Percentiles rank a stretch among this genome's conserved stretches.
Evolutionary conservation across 1,140 invertebrate genomes (phyloP).

Genomic region (Microplitis demolitor): DNA sequence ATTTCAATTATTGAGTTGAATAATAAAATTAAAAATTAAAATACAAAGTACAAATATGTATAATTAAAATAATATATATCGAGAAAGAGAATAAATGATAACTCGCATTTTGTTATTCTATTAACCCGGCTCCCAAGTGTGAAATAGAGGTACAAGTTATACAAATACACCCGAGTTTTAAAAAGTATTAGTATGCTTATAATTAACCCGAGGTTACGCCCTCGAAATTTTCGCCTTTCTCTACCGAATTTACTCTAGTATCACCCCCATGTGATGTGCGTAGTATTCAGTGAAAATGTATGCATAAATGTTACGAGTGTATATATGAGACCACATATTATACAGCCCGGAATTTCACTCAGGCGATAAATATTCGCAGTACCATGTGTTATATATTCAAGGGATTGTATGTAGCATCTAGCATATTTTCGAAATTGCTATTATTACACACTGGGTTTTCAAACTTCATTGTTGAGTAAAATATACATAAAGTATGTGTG

Average conservation of each 20-base stretch:
- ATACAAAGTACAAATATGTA: not conserved
- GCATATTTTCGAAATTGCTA: conserved; percentile 27
- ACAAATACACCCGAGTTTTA: not conserved
- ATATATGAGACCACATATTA: not conserved
- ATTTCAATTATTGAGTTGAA: not conserved
- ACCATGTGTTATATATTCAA: not conserved
- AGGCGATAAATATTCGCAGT: conserved; percentile 21
- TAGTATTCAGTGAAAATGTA: not conserved
- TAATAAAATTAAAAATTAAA: not conserved
- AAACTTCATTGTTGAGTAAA: not conserved
- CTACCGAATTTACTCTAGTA: not conserved
- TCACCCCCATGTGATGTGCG: too few species aligned
- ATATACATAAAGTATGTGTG: not conserved
- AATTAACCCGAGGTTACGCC: conserved; percentile 18
- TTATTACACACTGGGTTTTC: conserved; percentile 17
- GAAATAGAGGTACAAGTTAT: not conserved
- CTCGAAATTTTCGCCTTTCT: conserved; percentile 1
- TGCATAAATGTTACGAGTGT: not conserved
- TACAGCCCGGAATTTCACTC: conserved; percentile 1
- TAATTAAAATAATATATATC: not conserved
- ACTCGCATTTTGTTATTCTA: not conserved
- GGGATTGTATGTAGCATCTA: not conserved
- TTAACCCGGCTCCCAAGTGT: not conserved
- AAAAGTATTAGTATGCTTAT: conserved; percentile 5
- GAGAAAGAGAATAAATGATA: not conserved